Base-by-base conservation (phyloP, 2,113 vertebrate species). In the Mustela nigripes region DNA sequence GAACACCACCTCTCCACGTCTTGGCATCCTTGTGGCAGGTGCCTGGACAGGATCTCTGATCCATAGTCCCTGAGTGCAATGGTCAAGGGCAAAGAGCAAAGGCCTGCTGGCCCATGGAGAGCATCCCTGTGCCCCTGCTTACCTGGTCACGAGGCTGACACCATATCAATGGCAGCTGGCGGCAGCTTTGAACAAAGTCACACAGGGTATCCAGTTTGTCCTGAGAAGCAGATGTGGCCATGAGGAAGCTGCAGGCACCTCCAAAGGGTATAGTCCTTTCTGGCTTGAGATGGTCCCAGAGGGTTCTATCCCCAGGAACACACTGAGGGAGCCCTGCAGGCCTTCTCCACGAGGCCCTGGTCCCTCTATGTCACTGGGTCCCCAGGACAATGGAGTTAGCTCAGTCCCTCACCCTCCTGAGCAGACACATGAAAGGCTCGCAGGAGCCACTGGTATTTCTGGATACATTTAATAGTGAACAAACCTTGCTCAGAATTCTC, bases 81-180 rank as follows among this genome's bases (percentile, higher is more conserved):
- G 4, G 1, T 26, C 76, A 42, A 73, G 36, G 42, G 1, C 15
- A 74, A 74, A 69, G 19, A 56, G 26, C 16, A 67, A 33, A 45
- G 74, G 28, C 42, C 42, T 24, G 21, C 26, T 26, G 28, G 5
- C 42, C 28, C 28, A 31, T 2, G 1, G 22, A n/a, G 0, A 36
- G 8, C 7, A n/a, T 33, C 42, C 22, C 28, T 2, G 45, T 26
- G 4, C 12, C 26, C 65, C 26, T 2, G 21, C 98, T 98, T 98
- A 99, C 99, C 99, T 99, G 98, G 42, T 99, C 99, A 94, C 99
- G 99, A 91, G 99, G 98, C 73, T 99, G 99, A 0, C 99, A 99
- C 96, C 99, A 99, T 99, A 99, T 99, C 87, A 99, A 98, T 58
- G 99, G 99, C 21, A 99, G 99, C 94, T 99, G 99, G 98, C 99